Evolutionary conservation across 2,113 vertebrate genomes (phyloP).

Genomic region (Eulacestoma nigropectus): DNA sequence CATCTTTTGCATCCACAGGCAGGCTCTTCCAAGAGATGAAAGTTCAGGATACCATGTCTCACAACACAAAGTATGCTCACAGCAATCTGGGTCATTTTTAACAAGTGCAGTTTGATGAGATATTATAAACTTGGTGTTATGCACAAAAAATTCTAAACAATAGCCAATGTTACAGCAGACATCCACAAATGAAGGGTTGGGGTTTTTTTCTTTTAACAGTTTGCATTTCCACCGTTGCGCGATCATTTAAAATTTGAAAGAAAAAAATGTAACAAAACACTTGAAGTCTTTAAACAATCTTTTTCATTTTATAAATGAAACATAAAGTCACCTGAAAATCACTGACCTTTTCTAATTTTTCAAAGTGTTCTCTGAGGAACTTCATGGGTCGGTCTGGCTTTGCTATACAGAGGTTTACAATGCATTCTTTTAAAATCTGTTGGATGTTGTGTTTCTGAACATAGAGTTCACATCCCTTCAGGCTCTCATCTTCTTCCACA

Average conservation of each 20-base stretch:
- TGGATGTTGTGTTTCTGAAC: constrained; percentile 95
- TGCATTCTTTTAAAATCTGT: constrained; percentile 94
- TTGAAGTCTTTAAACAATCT: background rate
- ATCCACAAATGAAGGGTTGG: background rate
- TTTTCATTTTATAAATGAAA: background rate
- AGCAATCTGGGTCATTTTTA: background rate
- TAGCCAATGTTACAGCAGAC: background rate
- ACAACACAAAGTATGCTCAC: background rate
- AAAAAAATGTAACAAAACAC: background rate
- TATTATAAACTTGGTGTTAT: background rate
- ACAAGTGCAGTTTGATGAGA: background rate
- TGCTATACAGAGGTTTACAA: constrained; percentile 91
- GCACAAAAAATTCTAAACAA: background rate
- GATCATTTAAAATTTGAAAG: background rate
- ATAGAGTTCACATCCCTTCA: constrained; percentile 92
- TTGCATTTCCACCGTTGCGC: background rate
- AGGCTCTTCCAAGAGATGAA: background rate
- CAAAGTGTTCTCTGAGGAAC: constrained; percentile 95
- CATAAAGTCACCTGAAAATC: background rate
- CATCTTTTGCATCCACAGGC: background rate
- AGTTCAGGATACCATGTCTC: background rate
- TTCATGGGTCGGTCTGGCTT: constrained; percentile 94
- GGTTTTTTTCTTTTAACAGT: background rate
- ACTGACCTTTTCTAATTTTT: constrained; percentile 97
- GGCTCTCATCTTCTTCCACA: constrained; percentile 89